phyloP scores from a whole-genome alignment of 2,888 invertebrate genomes.

The Chironomus riparius region DNA sequence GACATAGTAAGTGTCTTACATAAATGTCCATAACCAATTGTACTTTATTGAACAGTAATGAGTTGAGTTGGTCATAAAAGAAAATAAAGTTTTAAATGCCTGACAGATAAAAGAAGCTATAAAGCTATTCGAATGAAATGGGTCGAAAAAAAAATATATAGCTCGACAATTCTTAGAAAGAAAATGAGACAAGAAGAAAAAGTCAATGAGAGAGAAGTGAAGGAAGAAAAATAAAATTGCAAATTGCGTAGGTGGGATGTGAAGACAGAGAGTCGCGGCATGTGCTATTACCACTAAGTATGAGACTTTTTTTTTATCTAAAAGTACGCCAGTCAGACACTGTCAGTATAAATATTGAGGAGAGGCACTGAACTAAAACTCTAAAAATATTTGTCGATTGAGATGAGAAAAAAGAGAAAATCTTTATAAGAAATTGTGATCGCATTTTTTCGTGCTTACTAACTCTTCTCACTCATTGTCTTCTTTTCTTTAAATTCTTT shows the following conservation, averaged over 20 bases:
- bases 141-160: not conserved
- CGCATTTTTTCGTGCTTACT: not conserved
- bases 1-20: no score
- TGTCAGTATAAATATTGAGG: not conserved
- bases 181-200: not conserved
- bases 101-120: no score
- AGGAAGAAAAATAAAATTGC: not conserved
- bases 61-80: no score
- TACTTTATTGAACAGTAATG: no score
- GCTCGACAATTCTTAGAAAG: not conserved
- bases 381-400: not conserved
- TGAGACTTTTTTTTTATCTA: not conserved
- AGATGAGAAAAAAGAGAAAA: not conserved
- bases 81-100: no score
- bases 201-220: not conserved
- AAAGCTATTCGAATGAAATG: not conserved
- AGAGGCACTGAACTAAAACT: conserved; percentile 3
- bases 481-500: not conserved
- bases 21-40: no score
- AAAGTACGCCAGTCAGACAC: not conserved
- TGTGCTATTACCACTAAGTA: not conserved
- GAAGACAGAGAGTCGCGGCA: conserved; percentile 8
- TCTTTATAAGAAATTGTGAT: not conserved
- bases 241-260: not conserved
- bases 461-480: not conserved